These are phyloP conservation scores for Leuciscus waleckii DNA, from an alignment of 2,797 vertebrate species.

Conservation along the genomic window DNA sequence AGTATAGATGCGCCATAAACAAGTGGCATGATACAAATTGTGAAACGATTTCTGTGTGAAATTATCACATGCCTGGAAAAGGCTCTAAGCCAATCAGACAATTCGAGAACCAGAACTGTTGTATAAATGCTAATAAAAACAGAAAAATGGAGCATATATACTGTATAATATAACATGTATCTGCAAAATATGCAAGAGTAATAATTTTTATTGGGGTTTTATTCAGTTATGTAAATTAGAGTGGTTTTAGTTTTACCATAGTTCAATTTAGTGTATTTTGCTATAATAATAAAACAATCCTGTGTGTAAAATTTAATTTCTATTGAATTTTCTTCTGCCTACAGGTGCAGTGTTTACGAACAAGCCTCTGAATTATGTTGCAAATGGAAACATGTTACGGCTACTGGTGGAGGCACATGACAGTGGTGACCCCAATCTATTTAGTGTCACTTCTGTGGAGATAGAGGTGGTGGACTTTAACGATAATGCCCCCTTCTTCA, in stretches of 20 bases:
- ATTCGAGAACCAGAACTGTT: neutral
- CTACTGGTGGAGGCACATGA: conserved; percentile 89
- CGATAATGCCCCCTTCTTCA: conserved; percentile 83
- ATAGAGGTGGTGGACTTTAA: conserved; percentile 83
- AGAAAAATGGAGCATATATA: neutral
- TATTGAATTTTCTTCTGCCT: conserved; percentile 60
- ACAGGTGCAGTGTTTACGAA: conserved; percentile 86
- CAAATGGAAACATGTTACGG: conserved; percentile 73
- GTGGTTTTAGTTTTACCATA: neutral
- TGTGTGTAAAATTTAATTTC: neutral
- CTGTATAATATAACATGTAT: neutral
- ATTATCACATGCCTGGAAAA: neutral
- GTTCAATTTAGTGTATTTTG: neutral
- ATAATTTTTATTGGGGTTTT: neutral
- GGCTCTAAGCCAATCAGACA: neutral
- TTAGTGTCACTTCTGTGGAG: conserved; percentile 79
- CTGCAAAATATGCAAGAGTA: neutral
- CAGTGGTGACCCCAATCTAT: conserved; percentile 80
- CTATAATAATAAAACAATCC: neutral
- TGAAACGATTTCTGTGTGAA: neutral
- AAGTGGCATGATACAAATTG: neutral
- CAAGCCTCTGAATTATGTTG: conserved; percentile 71
- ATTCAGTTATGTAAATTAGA: neutral
- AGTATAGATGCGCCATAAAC: neutral
- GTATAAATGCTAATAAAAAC: neutral